Evolutionary conservation across 2,113 vertebrate genomes (phyloP), one percentile per base, ranked within the genome.

Genomic region (Percopsis transmontana): DNA sequence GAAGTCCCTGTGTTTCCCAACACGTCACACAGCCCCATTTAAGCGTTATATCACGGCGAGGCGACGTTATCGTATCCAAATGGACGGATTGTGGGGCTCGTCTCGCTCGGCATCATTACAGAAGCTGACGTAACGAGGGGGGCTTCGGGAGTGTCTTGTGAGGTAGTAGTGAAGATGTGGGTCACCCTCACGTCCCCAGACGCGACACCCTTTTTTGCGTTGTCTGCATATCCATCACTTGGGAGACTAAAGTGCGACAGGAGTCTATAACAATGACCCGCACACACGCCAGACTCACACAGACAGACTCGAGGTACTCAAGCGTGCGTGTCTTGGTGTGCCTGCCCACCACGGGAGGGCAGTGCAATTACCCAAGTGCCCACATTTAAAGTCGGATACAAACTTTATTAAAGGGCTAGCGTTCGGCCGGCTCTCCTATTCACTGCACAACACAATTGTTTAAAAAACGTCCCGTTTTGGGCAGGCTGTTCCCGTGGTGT

Each of bases 41-140:
- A 33, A 6, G 16, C 39, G 48, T 12, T 4, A 56, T 66, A 50
- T 70, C 67, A 48, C 3, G 33, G 45, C 1, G 1, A 2, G 7
- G 3, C 2, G 1, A 7, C 45, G 0, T 27, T 60, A 13, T 5
- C 24, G 20, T 19, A 5, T 5, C 1, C 8, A 10, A 12, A 24
- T n/a, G 13, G 24, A 39, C 33, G 14, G 33, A 10, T 33, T 15
- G 14, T 4, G 2, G 15, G 14, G 24, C 68, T 45, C 13, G 27
- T 19, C 27, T 15, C 24, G 18, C 18, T 42, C 12, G 13, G 51
- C 69, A 18, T 65, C 39, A 63, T 81, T 80, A 74, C 77, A 58
- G 18, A 77, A 74, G 69, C 77, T 87, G 85, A 86, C 74, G 85
- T 87, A 80, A 84, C 81, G 65, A 74, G 70, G 62, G 54, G 51